A percentile compares a stretch with the other conserved stretches of the same genome.
Conservation (phyloP, 2,797 vertebrate genomes). For the Dromococcyx pavoninus region DNA sequence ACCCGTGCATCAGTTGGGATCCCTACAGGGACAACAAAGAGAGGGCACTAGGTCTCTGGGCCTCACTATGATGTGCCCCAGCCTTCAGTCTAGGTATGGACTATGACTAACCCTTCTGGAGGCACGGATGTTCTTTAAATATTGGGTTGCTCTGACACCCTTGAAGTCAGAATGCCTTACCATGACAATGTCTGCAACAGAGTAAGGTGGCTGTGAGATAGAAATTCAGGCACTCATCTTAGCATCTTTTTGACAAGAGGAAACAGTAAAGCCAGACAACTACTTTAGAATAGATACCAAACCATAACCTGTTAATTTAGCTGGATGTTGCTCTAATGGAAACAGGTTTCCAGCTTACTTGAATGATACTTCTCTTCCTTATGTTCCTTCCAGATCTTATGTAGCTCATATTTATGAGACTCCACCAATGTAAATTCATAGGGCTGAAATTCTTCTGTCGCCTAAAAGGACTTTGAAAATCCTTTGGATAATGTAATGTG, state of each 20-base stretch:
- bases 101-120: not conserved
- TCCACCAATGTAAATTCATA: not conserved
- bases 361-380: not conserved
- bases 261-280: not conserved
- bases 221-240: not conserved
- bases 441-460: not conserved
- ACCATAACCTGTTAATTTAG: not conserved
- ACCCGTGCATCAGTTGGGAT: not conserved
- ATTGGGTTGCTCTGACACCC: not conserved
- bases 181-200: not conserved
- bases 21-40: not conserved
- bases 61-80: not conserved
- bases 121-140: not conserved
- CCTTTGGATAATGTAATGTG: not conserved
- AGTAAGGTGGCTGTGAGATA: not conserved
- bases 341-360: not conserved
- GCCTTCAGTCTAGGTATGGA: not conserved
- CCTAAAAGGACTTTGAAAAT: not conserved
- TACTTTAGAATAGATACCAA: not conserved
- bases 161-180: not conserved
- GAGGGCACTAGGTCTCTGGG: not conserved
- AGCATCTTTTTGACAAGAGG: not conserved
- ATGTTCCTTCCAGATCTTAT: not conserved
- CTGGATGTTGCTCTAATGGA: not conserved
- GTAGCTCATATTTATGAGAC: not conserved